Evolutionary conservation across 2,113 vertebrate species (phyloP).

Genomic region (Lates calcarifer): DNA sequence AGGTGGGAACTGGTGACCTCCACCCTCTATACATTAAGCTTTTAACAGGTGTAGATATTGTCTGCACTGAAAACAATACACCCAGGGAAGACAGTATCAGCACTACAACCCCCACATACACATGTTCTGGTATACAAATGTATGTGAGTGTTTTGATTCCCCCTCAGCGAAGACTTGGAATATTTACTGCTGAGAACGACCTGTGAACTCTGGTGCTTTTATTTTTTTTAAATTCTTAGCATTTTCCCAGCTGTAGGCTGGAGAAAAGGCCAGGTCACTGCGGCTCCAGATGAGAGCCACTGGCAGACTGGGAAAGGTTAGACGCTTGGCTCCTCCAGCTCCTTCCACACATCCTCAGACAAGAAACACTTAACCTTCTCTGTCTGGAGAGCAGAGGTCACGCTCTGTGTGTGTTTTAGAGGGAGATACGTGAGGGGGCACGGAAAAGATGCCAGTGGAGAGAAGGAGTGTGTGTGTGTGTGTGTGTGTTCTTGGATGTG

Average conservation of each 20-base stretch:
- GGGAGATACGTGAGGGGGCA: neutral
- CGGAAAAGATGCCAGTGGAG: neutral
- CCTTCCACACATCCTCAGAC: constrained; percentile 39
- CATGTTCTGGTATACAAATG: neutral
- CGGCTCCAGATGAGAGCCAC: constrained; percentile 47
- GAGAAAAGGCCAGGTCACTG: constrained; percentile 11
- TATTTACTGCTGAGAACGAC: constrained; percentile 12
- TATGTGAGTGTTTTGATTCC: neutral
- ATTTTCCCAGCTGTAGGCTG: constrained; percentile 34
- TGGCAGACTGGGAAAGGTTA: constrained; percentile 62
- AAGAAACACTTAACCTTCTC: constrained; percentile 67
- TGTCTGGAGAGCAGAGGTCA: constrained; percentile 51
- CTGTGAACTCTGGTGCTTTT: neutral
- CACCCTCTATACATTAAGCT: neutral
- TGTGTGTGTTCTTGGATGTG: constrained; percentile 51
- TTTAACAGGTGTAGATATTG: neutral
- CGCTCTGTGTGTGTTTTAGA: constrained; percentile 30
- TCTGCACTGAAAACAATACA: neutral
- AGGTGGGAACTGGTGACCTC: neutral
- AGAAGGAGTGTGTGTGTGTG: neutral
- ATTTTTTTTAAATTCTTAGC: constrained; percentile 17
- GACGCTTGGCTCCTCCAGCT: constrained; percentile 36
- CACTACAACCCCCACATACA: neutral
- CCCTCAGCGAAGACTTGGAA: neutral
- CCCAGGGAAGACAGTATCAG: neutral